Base-by-base conservation (phyloP, 2,797 vertebrate species). In the Babyrousa celebensis region DNA sequence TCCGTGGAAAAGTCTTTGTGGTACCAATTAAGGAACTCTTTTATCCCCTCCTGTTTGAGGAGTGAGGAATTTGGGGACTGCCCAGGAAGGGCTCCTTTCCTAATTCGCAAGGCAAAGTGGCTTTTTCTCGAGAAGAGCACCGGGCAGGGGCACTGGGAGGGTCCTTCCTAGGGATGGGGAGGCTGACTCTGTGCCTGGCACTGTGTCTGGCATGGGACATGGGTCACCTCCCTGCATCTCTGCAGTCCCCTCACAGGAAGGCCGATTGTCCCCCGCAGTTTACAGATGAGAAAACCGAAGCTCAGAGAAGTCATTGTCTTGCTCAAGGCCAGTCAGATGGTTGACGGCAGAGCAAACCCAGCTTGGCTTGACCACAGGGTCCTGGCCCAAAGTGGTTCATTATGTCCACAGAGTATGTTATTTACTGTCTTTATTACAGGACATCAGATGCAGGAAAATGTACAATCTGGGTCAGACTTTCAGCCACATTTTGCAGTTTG, bases 1-100 rank as follows among this genome's bases (percentile, higher is more conserved):
- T 94, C 72, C 27, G 1, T 82, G 87, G 87, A 96, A 92, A 95
- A 95, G 96, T 67, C 84, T 98, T 96, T 94, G 96, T 96, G 96
- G 94, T 96, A 94, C 85, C 91, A 96, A 70, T 93, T 95, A 96
- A 96, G 68, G 92, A 94, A 36, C 58, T 62, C 97, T 97, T 97
- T 98, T 78, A 96, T 96, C 94, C 96, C 68, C 48, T 89, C 82
- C 85, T n/a, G 58, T 89, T 78, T 79, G 92, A 78, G 43, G 11
- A 92, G 87, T 52, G 82, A 95, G 88, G 96, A 93, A 97, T 97
- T 86, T 65, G 74, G 92, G 85, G 97, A 92, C 36, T 85, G 77
- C 77, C 72, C 91, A 82, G 27, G n/a, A 98, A 98, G 96, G 75
- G 3, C 32, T 74, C 92, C 82, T 95, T 97, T 97, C 77, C 74